These are phyloP conservation scores for Pseudotriccus pelzelni DNA, from an alignment of 2,797 vertebrate species.

Conservation along the genomic window DNA sequence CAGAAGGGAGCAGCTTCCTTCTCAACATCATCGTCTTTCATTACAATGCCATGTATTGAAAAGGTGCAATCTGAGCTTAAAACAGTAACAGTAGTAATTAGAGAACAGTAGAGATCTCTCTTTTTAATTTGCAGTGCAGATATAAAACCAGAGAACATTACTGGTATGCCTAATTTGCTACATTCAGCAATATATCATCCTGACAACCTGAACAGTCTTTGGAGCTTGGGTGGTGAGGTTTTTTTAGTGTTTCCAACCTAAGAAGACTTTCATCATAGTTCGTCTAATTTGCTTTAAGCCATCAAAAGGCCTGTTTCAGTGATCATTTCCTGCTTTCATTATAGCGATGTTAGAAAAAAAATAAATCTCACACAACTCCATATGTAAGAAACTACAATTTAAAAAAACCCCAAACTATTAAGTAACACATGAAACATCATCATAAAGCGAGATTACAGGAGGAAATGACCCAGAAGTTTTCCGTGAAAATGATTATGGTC, in stretches of 20 bases:
- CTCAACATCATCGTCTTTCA: not conserved
- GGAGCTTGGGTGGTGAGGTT: not conserved
- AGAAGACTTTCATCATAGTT: not conserved
- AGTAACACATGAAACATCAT: not conserved
- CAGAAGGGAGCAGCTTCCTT: not conserved
- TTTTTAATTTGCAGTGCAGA: not conserved
- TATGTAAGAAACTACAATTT: not conserved
- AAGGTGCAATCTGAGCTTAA: not conserved
- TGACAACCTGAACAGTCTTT: not conserved
- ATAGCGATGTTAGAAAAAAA: not conserved
- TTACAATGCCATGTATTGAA: not conserved
- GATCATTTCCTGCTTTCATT: conserved; percentile 34
- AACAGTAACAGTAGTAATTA: not conserved
- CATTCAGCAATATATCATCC: not conserved
- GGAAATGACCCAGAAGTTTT: not conserved
- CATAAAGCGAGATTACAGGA: not conserved
- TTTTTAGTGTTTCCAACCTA: not conserved
- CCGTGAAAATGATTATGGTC: no score
- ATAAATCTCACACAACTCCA: not conserved
- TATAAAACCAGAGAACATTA: not conserved
- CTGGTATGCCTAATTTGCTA: not conserved
- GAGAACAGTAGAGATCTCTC: not conserved
- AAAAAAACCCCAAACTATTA: not conserved
- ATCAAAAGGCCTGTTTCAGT: not conserved
- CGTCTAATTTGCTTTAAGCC: conserved; percentile 2